Evolutionary conservation across 2,113 vertebrate species (phyloP), one percentile per base, ranked within the genome.

Genomic region (Chamaea fasciata): DNA sequence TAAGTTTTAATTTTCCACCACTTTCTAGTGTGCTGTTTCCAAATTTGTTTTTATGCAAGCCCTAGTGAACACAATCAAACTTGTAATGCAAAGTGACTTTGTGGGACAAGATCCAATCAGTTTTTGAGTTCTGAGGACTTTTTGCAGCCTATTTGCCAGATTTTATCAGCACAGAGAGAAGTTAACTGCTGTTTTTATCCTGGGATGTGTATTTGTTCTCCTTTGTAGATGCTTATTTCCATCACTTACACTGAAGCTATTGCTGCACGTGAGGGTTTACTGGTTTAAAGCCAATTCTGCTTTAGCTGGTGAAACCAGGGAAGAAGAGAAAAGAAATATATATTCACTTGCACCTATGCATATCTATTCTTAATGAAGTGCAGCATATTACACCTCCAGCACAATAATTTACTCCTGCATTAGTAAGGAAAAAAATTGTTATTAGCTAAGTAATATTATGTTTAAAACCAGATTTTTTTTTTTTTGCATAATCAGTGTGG

Each of bases 31-130:
- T 9, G 18, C 21, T 63, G 57, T 92, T 91, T 84, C 62, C 39
- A 91, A 56, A 94, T 89, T 62, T 83, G 55, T 92, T 95, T 96
- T 95, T 92, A 76, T 76, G 27, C 50, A 83, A 94, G 49, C 44
- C 42, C 26, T 87, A 75, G 52, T 77, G 52, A 94, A 53, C 11
- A 63, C 44, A 70, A 71, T 77, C 33, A 82, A 85, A 83, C n/a
- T 85, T 74, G 13, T 57, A 95, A 87, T 50, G 26, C 9, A 33
- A 90, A 90, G 39, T 56, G 28, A 68, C 22, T 96, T 83, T 92
- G 60, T 65, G 39, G 55, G 62, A 47, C 42, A 78, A 60, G 7
- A 27, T 89, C 13, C 41, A 88, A 28, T 15, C 19, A 22, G 5
- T 22, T 96, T 75, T 73, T 30, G 55, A 46, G 69, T 95, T 77